Evolutionary conservation across 37 sponge, comb jelly and placozoan species (phyloP), one percentile per base, ranked within the genome.

Genomic region (Geodia barretti): DNA sequence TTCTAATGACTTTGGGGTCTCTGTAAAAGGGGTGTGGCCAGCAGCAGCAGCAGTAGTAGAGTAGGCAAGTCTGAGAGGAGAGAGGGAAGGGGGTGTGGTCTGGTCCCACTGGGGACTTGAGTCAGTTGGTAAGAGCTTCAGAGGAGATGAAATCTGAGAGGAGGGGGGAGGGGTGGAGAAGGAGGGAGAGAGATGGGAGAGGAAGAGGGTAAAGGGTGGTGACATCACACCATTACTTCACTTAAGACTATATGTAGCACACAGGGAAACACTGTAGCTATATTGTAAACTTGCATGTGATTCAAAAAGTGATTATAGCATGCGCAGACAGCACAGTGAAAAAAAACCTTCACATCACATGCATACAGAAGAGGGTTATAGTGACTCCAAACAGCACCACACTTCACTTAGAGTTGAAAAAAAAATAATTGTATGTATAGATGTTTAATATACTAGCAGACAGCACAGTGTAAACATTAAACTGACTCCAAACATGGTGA

Each of bases 401-500:
- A n/a, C n/a, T n/a, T n/a, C n/a, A n/a, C n/a, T n/a, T n/a, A n/a
- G n/a, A n/a, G n/a, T n/a, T n/a, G n/a, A n/a, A n/a, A n/a, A n/a
- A n/a, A n/a, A n/a, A n/a, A n/a, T n/a, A n/a, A n/a, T n/a, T n/a
- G n/a, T n/a, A n/a, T n/a, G n/a, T n/a, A n/a, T n/a, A n/a, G n/a
- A n/a, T n/a, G n/a, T n/a, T n/a, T n/a, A n/a, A n/a, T n/a, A n/a
- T n/a, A n/a, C n/a, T n/a, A n/a, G n/a, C n/a, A n/a, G n/a, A n/a
- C n/a, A n/a, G n/a, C n/a, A n/a, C n/a, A n/a, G n/a, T n/a, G n/a
- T n/a, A n/a, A n/a, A n/a, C n/a, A n/a, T n/a, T n/a, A n/a, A n/a
- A n/a, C n/a, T n/a, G n/a, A 78, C 79, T 20, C 30, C 39, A 64
- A 78, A 78, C 29, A 65, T 64, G 39, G 20, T 33, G 2, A 19